A percentile compares a stretch with the other conserved stretches of the same genome.
Conservation (phyloP, 1,140 invertebrate species). For the Nixonia krombeini region DNA sequence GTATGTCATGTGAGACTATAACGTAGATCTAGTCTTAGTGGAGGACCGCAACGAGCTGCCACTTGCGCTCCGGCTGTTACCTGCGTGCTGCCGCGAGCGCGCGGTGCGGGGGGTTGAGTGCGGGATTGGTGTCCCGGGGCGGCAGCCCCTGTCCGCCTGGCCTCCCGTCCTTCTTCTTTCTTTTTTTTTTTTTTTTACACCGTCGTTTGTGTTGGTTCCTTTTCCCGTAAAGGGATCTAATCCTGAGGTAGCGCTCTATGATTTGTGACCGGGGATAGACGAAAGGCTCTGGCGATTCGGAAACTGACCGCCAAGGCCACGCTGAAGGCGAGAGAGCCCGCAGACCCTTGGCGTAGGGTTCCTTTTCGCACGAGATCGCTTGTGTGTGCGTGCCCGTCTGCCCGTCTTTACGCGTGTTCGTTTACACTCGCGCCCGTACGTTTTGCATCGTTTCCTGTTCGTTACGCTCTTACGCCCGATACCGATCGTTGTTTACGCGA, state of each 20-base stretch:
- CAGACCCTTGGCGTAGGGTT: slow-evolving; percentile 10
- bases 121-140: no score
- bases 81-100: no score
- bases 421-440: background rate
- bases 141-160: no score
- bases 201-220: slow-evolving; percentile 44
- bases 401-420: background rate
- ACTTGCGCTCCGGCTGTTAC: no score
- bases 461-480: background rate
- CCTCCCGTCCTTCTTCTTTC: no score
- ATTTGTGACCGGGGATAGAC: slow-evolving; percentile 56
- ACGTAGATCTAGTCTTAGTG: no score
- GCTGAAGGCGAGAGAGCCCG: no score
- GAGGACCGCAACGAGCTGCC: no score
- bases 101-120: no score
- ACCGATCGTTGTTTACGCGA: background rate
- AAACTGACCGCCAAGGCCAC: slow-evolving; percentile 59
- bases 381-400: background rate
- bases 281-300: slow-evolving; percentile 53
- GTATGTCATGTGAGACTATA: no score
- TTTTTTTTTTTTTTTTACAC: no score
- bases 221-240: slow-evolving; percentile 18
- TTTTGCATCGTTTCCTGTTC: background rate
- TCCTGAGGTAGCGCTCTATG: slow-evolving; percentile 39
- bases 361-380: slow-evolving; percentile 9